Evolutionary conservation across 1,140 invertebrate species (phyloP), one percentile per base, ranked within the genome.

Genomic region (Pseudomyrmex pallidus): DNA sequence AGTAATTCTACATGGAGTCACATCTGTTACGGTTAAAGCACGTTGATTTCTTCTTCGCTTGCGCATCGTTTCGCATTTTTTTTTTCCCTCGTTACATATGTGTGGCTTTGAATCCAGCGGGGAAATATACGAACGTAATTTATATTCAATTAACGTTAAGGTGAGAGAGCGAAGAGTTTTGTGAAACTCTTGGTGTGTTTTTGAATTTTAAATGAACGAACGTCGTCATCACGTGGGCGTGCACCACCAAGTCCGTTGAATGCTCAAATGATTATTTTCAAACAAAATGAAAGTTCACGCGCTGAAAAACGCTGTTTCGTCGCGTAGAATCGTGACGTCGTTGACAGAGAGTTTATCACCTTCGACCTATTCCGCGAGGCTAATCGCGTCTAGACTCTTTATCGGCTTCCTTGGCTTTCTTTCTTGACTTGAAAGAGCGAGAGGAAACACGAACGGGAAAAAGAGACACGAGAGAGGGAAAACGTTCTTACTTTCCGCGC

Each of bases 371-470:
- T 44, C 35, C 66, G 54, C 17, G 35, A 5, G 10, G 13, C 35
- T 85, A 89, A 89, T 89, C 87, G 78, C 22, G 67, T 73, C 74
- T 85, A 80, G 83, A 87, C 54, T 48, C 64, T 80, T 89, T 88
- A 88, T 89, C 87, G 64, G 62, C 50, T 80, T 84, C 25, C 70
- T 86, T 74, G 59, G 74, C 54, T 83, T 85, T 85, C 25, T 46
- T 46, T 74, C 63, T 15, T 35, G 20, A 62, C 35, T n/a, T 10
- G 20, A 56, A 2, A 76, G 15, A 20, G 44, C 4, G 13, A 62
- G n/a, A 68, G 35, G 57, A 25, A 25, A 46, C 12, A 46, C 7
- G 44, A 48, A 66, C 5, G 25, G 25, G 20, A 48, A 13, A 22
- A 25, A 48, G 12, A 48, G 64, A 80, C 46, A 57, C 15, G 3